phyloP scores from a whole-genome alignment of 2,797 vertebrate genomes.

The Streptopelia turtur region DNA sequence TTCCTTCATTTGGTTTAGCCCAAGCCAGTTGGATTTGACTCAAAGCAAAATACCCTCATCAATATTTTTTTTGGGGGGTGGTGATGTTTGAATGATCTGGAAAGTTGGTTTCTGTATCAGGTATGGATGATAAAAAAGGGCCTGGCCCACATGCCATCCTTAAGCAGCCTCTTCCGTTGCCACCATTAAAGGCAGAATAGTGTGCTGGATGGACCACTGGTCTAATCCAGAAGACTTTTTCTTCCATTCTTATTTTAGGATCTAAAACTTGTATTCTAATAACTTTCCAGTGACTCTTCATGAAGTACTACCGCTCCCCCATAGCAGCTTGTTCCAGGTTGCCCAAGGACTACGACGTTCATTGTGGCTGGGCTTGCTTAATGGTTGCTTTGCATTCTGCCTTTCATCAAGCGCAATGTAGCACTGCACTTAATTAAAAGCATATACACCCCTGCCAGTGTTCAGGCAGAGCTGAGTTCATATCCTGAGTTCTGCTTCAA shows the following conservation, averaged over 20 bases:
- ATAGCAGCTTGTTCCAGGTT: background rate
- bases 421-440: background rate
- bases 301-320: background rate
- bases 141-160: background rate
- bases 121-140: background rate
- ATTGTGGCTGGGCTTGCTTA: background rate
- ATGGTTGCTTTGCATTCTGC: background rate
- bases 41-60: background rate
- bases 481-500: background rate
- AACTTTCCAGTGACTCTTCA: background rate
- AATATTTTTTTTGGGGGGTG: background rate
- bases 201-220: background rate
- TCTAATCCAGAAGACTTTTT: background rate
- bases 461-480: background rate
- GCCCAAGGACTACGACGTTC: accelerated
- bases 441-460: background rate
- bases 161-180: background rate
- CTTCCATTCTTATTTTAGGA: background rate
- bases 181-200: background rate
- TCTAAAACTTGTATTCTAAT: background rate
- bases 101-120: background rate
- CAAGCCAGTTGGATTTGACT: background rate
- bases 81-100: background rate
- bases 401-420: background rate
- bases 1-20: background rate